Base-by-base conservation (phyloP, 2,797 vertebrate genomes). In the Sylvia borin region DNA sequence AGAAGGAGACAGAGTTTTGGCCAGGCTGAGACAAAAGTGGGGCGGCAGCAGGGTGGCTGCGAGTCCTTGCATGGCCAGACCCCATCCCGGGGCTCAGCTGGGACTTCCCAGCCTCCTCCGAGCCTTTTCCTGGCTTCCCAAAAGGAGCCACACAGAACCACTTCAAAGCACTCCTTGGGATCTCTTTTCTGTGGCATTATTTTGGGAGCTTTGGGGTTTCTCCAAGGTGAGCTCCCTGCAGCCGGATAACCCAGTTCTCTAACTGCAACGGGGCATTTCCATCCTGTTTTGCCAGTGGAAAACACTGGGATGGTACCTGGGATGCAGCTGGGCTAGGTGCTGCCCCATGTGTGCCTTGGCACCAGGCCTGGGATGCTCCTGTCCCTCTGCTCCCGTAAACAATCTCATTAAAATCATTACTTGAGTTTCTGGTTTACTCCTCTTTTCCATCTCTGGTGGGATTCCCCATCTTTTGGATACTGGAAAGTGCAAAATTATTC, bases 31-130 rank as follows among this genome's bases (percentile, higher is more conserved):
- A 58, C 43, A 21, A 26, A 45, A 76, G 16, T 4, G 10, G 34
- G 79, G 9, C 27, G 45, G 19, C 68, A 58, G 4, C 0, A 0
- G 20, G 32, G 27, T 22, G 29, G 50, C 60, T 48, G 54, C 0
- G 1, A 27, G 31, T 40, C 75, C 32, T 43, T 1, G 7, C 0
- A 0, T 0, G 2, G 48, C 57, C 57, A 32, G 64, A 70, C 34
- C 17, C 53, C 18, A 3, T 60, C 61, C 57, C 0, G 0, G 9
- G 29, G 24, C 11, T 38, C 76, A 79, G 22, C 50, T 3, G 5
- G 60, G 16, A 11, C 45, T 86, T 70, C 20, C 40, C 0, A 0
- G 38, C 64, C 31, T 42, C 60, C 24, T 38, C 58, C 62, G 27
- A 25, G 15, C 16, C 12, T 79, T 92, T 73, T 4, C 0, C 24